These are phyloP conservation scores for Drosophila ezoana DNA, from an alignment of 2,888 invertebrate genomes.

Conservation along the genomic window DNA sequence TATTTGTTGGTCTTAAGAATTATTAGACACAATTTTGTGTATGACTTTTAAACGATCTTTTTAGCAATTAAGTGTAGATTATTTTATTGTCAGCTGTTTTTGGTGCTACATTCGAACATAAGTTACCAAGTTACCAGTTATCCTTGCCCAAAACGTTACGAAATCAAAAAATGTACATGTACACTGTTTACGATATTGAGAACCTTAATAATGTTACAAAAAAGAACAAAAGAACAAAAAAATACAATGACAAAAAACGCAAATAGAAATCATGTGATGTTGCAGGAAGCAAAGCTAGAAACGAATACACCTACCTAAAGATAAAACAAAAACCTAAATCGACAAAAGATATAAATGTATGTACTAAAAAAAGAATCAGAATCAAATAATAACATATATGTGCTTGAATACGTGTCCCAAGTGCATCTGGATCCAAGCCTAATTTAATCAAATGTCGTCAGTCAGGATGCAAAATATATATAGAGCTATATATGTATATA, in stretches of 20 bases:
- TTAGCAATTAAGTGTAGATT: conserved; percentile 73
- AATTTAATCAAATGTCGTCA: conserved; percentile 42
- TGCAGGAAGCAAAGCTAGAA: conserved; percentile 78
- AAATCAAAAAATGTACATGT: conserved; percentile 9
- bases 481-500: conserved; percentile 15
- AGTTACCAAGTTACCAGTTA: conserved; percentile 52
- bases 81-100: conserved; percentile 73
- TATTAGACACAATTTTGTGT: conserved; percentile 33
- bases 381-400: conserved; percentile 17
- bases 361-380: conserved; percentile 30
- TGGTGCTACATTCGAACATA: conserved; percentile 69
- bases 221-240: conserved; percentile 16
- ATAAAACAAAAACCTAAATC: conserved; percentile 45
- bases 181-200: conserved; percentile 51
- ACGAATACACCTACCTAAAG: conserved; percentile 76
- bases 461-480: conserved; percentile 28
- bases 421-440: conserved; percentile 38
- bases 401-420: conserved; percentile 24
- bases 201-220: conserved; percentile 16
- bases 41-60: conserved; percentile 60
- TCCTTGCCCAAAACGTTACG: conserved; percentile 40
- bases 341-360: conserved; percentile 19
- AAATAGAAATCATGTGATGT: conserved; percentile 73
- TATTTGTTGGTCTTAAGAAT: conserved; percentile 35
- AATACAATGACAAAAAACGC: conserved; percentile 15